phyloP scores from a whole-genome alignment of 2,113 vertebrate species.

The Lepisosteus osseus region DNA sequence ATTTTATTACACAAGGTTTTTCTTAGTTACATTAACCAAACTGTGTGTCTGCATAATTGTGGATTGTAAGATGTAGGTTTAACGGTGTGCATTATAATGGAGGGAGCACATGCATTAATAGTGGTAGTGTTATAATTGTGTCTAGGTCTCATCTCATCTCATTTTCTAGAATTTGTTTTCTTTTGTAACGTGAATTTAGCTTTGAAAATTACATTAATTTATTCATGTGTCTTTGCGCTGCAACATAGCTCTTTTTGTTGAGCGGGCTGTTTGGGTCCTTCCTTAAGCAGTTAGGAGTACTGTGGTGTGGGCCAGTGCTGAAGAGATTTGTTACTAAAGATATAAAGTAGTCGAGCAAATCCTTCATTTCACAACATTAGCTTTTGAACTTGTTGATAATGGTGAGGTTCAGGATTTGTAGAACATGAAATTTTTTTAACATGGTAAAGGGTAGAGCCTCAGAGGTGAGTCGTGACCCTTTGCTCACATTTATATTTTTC shows the following conservation, averaged over 20 bases:
- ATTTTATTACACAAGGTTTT: too few species aligned
- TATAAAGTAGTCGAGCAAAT: constrained; percentile 12
- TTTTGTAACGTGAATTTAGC: constrained; percentile 47
- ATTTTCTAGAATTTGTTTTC: too few species aligned
- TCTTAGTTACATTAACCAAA: too few species aligned
- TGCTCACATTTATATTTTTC: too few species aligned
- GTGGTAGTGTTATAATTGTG: too few species aligned
- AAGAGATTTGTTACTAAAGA: constrained; percentile 27
- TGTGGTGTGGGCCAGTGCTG: constrained; percentile 19
- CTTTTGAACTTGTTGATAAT: constrained; percentile 20
- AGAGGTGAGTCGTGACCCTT: too few species aligned
- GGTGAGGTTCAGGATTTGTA: constrained; percentile 15
- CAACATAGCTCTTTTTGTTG: constrained; percentile 31
- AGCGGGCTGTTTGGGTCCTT: constrained; percentile 30
- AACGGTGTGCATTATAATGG: too few species aligned
- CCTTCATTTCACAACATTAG: constrained; percentile 19
- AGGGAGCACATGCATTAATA: too few species aligned
- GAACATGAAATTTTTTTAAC: constrained; percentile 12
- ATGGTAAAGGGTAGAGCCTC: too few species aligned
- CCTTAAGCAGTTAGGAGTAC: constrained; percentile 21
- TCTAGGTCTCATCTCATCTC: too few species aligned
- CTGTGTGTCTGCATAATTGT: too few species aligned
- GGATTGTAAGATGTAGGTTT: too few species aligned
- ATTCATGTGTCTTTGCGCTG: constrained; percentile 21
- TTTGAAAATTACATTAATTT: constrained; percentile 28